These are phyloP conservation scores for Amphimallon solstitiale DNA, from an alignment of 2,888 invertebrate species.

Conservation along the genomic window DNA sequence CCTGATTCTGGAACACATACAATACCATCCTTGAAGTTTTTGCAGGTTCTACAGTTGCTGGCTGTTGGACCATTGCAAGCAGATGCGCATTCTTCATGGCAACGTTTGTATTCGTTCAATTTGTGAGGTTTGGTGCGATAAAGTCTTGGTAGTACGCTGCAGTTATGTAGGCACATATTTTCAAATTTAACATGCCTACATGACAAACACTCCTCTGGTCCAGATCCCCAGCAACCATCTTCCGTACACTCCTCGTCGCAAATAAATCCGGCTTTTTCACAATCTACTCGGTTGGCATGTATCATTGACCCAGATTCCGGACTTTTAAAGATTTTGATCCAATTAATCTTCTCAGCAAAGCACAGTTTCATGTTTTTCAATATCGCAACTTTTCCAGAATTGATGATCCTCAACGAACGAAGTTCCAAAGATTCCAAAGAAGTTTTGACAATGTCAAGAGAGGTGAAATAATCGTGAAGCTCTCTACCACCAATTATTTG, in stretches of 20 bases:
- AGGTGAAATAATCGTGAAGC: conserved; percentile 85
- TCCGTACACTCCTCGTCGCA: conserved; percentile 89
- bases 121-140: conserved; percentile 82
- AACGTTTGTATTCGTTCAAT: conserved; percentile 85
- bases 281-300: conserved; percentile 75
- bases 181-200: conserved; percentile 86
- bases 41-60: conserved; percentile 86
- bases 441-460: conserved; percentile 90
- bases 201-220: conserved; percentile 87
- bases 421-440: conserved; percentile 85
- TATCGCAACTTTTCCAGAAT: conserved; percentile 89
- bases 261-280: conserved; percentile 77
- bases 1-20: conserved; percentile 88
- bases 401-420: conserved; percentile 83
- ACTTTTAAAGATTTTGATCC: conserved; percentile 79
- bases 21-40: conserved; percentile 87
- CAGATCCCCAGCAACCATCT: conserved; percentile 96
- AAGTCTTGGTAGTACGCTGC: conserved; percentile 80
- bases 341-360: conserved; percentile 86
- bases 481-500: conserved; percentile 90
- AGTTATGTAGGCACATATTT: conserved; percentile 85
- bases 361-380: conserved; percentile 89
- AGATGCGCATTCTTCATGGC: conserved; percentile 87
- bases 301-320: conserved; percentile 74
- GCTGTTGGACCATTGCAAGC: conserved; percentile 89